Percentiles rank a stretch among this genome's conserved stretches.
phyloP scores from a whole-genome alignment of 2,888 invertebrate species.

The Tenodera sinensis region DNA sequence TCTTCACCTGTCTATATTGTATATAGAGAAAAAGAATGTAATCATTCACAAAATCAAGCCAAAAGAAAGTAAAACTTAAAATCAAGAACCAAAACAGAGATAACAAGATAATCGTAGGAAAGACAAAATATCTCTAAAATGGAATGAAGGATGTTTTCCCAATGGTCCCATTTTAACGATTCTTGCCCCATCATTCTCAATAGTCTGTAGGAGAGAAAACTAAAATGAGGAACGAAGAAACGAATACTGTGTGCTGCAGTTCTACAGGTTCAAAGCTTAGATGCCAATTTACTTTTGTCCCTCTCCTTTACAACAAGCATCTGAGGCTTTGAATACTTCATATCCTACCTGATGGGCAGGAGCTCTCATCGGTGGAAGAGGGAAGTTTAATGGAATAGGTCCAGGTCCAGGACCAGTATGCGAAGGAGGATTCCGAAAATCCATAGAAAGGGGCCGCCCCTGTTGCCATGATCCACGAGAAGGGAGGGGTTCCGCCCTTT shows the following conservation, averaged over 20 bases:
- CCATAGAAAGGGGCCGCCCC: conserved; percentile 19
- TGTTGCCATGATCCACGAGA: conserved; percentile 19
- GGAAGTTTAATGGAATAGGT: conserved; percentile 22
- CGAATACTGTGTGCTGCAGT: background rate
- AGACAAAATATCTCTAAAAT: no score
- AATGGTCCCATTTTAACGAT: no score
- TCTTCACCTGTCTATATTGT: no score
- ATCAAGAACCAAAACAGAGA: no score
- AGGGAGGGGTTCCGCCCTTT: conserved; percentile 15
- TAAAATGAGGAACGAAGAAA: background rate
- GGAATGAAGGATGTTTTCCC: no score
- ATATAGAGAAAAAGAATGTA: no score
- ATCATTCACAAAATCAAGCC: no score
- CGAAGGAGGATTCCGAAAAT: conserved; percentile 25
- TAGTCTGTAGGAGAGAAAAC: background rate
- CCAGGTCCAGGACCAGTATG: conserved; percentile 19
- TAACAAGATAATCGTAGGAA: no score
- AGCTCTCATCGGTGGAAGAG: conserved; percentile 24
- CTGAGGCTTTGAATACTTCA: background rate
- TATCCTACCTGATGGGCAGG: conserved; percentile 23
- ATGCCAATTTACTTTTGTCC: background rate
- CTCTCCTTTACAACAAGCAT: background rate
- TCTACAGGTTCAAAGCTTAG: background rate
- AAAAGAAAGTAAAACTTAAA: no score
- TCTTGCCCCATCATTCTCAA: background rate